These are phyloP conservation scores for Ancistrus triradiatus DNA, from an alignment of 2,113 vertebrate species.

Conservation along the genomic window DNA sequence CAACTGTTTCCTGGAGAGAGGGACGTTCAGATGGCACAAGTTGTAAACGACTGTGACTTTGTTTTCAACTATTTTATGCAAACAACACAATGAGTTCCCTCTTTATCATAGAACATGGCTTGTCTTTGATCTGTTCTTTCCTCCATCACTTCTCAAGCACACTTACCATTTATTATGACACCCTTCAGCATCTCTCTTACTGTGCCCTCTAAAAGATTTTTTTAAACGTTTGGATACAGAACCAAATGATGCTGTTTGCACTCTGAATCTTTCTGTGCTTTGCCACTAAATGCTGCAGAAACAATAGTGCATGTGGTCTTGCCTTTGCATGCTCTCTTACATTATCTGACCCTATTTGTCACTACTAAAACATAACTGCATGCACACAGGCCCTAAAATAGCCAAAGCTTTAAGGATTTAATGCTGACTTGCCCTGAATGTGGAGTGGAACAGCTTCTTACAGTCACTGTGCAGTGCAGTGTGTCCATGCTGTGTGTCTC, in stretches of 20 bases:
- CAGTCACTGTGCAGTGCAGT: constrained; percentile 13
- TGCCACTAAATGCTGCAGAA: constrained; percentile 11
- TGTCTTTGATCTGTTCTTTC: not conserved
- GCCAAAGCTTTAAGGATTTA: not conserved
- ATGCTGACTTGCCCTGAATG: not conserved
- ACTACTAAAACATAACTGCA: not conserved
- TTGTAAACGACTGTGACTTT: no score
- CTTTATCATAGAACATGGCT: no score
- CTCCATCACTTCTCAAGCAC: not conserved
- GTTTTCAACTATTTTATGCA: no score
- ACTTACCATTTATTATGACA: not conserved
- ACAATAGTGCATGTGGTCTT: not conserved
- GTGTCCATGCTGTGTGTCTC: constrained; percentile 47
- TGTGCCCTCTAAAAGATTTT: no score
- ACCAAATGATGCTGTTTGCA: constrained; percentile 5
- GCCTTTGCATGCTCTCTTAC: not conserved
- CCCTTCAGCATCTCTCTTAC: no score
- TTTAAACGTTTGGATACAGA: not conserved
- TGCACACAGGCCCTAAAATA: no score
- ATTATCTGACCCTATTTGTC: not conserved
- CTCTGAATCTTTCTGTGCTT: not conserved
- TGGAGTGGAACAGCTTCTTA: not conserved
- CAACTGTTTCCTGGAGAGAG: no score
- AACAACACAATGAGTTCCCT: no score
- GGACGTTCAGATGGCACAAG: no score